Evolutionary conservation across 1,140 invertebrate genomes (phyloP), one percentile per base, ranked within the genome.

Genomic region (Panagrolaimus sp.): DNA sequence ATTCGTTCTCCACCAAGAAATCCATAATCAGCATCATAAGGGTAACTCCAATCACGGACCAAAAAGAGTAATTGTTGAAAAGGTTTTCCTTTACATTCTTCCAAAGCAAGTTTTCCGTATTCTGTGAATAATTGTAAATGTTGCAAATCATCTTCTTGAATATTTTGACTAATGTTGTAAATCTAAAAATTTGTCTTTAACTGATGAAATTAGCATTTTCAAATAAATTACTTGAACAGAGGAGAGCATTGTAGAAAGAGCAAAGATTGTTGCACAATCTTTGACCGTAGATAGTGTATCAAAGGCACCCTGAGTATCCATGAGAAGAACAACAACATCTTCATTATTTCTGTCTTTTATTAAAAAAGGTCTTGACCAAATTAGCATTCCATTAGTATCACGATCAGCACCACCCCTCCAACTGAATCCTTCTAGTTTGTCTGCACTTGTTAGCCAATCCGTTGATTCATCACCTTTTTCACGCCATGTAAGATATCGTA

Each of bases 241-340:
- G 64, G 86, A 87, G 62, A 87, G 73, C 87, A 87, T 87, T 1
- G 87, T 86, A 68, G 86, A 87, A 2, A 87, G 78, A 45, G 87
- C 86, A 83, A 88, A 87, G 21, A 98, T 91, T 1, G 93, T 96
- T 1, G 94, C 94, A 86, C 92, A 94, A 83, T 97, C 94, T 73
- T 91, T 89, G 0, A 97, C 93, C 1, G 94, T 97, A 44, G 91
- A 94, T 84, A 95, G 90, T 83, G 91, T 94, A 84, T 98, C 95
- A 86, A 97, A 98, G 10, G 94, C 90, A 66, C 95, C 95, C 86
- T 98, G 95, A 12, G 95, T 98, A 83, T 98, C 95, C 88, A 97
- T 89, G 48, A 72, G 15, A 43, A 73, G 63, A 32, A 75, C 69
- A 46, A 71, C 73, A 8, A 78, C 68, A 44, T 82, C 77, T 69